phyloP scores from a whole-genome alignment of 2,797 vertebrate species.

The Protonibea diacanthus region DNA sequence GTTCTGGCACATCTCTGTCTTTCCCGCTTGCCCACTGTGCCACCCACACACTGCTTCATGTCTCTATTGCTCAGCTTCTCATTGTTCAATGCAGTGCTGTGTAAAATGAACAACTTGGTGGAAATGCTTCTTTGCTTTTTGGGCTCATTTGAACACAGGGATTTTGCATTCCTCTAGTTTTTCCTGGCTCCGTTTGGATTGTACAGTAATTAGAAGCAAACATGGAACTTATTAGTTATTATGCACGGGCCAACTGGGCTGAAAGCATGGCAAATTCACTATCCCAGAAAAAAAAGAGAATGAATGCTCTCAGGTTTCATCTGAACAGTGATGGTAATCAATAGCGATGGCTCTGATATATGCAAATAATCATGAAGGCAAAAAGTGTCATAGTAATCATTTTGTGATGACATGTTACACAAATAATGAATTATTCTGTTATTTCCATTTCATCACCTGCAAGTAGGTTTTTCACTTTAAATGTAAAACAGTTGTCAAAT shows the following conservation, averaged over 20 bases:
- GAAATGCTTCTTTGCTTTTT: constrained; percentile 49
- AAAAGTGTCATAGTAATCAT: constrained; percentile 28
- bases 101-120: constrained; percentile 69
- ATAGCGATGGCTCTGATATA: constrained; percentile 19
- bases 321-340: constrained; percentile 30
- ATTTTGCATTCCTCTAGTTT: constrained; percentile 33
- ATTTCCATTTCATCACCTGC: constrained; percentile 30
- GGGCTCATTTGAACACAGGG: constrained; percentile 36
- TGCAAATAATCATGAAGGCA: constrained; percentile 24
- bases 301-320: constrained; percentile 1
- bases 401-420: constrained; percentile 24
- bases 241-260: constrained; percentile 3
- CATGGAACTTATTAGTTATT: constrained; percentile 35
- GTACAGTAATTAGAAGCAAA: constrained; percentile 26
- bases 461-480: constrained; percentile 40
- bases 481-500: constrained; percentile 58
- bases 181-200: background rate
- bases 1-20: constrained; percentile 52
- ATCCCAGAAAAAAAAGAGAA: constrained; percentile 15
- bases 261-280: constrained; percentile 13
- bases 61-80: constrained; percentile 50
- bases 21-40: constrained; percentile 62
- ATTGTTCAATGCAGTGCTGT: constrained; percentile 64
- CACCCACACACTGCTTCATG: constrained; percentile 68
- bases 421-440: constrained; percentile 31